Evolutionary conservation across 2,888 invertebrate genomes (phyloP), one percentile per base, ranked within the genome.

Genomic region (Chouioia cunea): DNA sequence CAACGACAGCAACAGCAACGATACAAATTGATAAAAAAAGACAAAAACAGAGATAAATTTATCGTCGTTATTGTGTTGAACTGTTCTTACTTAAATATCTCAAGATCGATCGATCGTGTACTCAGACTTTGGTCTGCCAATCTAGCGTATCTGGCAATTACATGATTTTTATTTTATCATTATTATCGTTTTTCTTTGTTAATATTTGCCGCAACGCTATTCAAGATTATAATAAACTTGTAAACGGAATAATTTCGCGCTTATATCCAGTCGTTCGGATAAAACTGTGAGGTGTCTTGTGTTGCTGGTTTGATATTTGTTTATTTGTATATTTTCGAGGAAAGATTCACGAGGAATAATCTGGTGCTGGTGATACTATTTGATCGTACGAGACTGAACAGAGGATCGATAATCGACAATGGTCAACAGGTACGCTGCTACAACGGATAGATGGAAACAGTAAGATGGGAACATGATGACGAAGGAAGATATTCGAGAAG

Each of bases 51-150:
- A 54, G 23, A 48, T 14, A 53, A 63, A 69, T 65, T 63, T n/a
- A 18, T 68, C 64, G 54, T 36, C 48, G 50, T 62, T 46, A 66
- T 54, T 36, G 23, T 54, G 15, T 27, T 4, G 27, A 3, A 27
- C 3, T 6, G 27, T 3, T 44, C 59, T 65, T 67, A 65, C 48
- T 47, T 48, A 67, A 67, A 46, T 62, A 59, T 62, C 20, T 69
- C 62, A 64, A 64, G 58, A 70, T 73, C 65, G 23, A 70, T 73
- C 54, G 27, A 27, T 63, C 27, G 27, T 65, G 66, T 65, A 27
- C 52, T 73, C 60, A 65, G 64, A 65, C 60, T 65, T 58, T 52
- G 18, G 54, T 68, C 53, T 36, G 18, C 52, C n/a, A 58, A 44
- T 54, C 56, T 27, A 27, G 20, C 50, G 23, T 64, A 63, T 54